phyloP scores from a whole-genome alignment of 30 jellyfish, hydroid and myxozoan species.

The Aurelia aurita region DNA sequence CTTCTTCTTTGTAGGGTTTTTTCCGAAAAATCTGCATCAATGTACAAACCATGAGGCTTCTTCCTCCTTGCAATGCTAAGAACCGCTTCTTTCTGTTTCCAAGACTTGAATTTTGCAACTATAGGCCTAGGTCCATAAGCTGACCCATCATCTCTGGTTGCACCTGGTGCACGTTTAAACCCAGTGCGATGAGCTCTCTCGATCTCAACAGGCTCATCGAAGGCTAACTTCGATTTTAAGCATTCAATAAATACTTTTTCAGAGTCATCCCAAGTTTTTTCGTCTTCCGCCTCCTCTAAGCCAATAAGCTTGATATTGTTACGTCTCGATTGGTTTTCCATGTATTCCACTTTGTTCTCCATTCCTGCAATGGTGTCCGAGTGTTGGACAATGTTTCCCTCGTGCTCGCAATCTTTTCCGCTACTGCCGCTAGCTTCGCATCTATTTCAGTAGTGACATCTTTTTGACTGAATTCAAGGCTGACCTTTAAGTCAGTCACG shows the following conservation, averaged over 20 bases:
- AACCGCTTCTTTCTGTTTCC: conserved; percentile 33
- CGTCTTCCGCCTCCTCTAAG: not conserved
- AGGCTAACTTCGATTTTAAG: not conserved
- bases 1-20: conserved; percentile 37
- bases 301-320: not conserved
- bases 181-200: conserved; percentile 16
- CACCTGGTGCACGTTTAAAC: conserved; percentile 14
- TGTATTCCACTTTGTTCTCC: not conserved
- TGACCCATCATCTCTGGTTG: conserved; percentile 18
- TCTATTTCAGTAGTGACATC: not conserved
- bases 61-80: conserved; percentile 28
- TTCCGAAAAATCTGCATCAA: conserved; percentile 30
- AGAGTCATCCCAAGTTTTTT: not conserved
- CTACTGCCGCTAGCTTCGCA: not conserved
- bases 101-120: conserved; percentile 29
- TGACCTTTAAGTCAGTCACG: not conserved
- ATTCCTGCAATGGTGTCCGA: not conserved
- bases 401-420: not conserved
- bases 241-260: not conserved
- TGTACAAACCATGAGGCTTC: conserved; percentile 35
- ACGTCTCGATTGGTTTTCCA: not conserved
- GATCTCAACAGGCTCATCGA: not conserved
- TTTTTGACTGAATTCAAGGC: not conserved
- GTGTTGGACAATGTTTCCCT: not conserved
- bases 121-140: conserved; percentile 39